phyloP scores from a whole-genome alignment of 2,888 invertebrate genomes.

The Prosopocoilus inquinatus region DNA sequence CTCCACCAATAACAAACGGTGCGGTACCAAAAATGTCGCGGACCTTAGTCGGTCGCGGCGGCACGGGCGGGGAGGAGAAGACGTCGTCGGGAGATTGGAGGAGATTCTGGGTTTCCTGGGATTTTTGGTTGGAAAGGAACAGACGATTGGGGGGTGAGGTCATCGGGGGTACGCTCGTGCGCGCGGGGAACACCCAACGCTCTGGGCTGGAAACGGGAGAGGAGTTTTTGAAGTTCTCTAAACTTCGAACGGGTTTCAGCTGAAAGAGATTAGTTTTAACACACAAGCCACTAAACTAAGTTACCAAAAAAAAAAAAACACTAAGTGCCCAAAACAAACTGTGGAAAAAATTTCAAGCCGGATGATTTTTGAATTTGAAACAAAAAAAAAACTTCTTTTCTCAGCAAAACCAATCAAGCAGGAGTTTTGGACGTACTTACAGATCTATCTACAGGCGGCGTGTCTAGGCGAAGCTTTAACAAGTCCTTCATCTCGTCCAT shows the following conservation, averaged over 20 bases:
- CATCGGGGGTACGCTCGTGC: slow-evolving; percentile 33
- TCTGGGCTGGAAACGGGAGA: slow-evolving; percentile 40
- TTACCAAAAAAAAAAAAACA: no score
- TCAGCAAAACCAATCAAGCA: neutral
- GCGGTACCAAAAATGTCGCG: slow-evolving; percentile 45
- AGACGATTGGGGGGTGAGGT: slow-evolving; percentile 38
- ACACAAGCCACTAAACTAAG: neutral
- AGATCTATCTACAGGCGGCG: slow-evolving; percentile 63
- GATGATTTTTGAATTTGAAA: neutral
- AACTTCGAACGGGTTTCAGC: slow-evolving; percentile 61
- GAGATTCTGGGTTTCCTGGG: slow-evolving; percentile 45
- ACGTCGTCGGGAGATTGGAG: slow-evolving; percentile 48
- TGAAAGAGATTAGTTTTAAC: slow-evolving; percentile 43
- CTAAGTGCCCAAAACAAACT: no score
- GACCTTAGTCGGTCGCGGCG: slow-evolving; percentile 43
- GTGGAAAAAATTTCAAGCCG: neutral
- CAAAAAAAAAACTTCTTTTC: slow-evolving; percentile 7
- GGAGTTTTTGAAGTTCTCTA: slow-evolving; percentile 56
- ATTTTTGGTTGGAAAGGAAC: slow-evolving; percentile 28
- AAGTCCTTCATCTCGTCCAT: slow-evolving; percentile 67
- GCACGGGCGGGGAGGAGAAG: slow-evolving; percentile 44
- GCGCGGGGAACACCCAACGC: slow-evolving; percentile 39
- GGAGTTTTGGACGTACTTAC: slow-evolving; percentile 51
- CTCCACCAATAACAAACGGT: slow-evolving; percentile 51
- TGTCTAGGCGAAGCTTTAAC: slow-evolving; percentile 52